Percentiles rank a stretch among this genome's conserved stretches.
Conservation (phyloP, 2,113 vertebrate species). For the Hyperopisus bebe region DNA sequence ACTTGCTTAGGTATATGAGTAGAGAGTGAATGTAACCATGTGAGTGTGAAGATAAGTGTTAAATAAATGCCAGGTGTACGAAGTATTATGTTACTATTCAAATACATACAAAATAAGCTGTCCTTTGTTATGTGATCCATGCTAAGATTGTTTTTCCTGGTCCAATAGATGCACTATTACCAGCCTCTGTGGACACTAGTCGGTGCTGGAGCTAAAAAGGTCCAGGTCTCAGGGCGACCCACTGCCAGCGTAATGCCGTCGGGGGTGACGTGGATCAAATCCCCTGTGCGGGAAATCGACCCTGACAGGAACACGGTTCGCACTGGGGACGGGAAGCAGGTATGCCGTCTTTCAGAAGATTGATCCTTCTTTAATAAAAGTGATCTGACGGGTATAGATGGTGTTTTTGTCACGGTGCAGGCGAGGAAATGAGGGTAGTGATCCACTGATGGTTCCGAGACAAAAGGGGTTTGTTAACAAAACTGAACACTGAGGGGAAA, state of each 20-base stretch:
- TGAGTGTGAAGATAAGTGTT: neutral
- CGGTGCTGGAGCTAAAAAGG: constrained; percentile 80
- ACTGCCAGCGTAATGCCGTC: constrained; percentile 73
- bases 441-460: too few relatives aligned
- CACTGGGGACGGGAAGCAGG: constrained; percentile 70
- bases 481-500: too few relatives aligned
- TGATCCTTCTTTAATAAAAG: neutral
- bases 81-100: neutral
- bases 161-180: constrained; percentile 80
- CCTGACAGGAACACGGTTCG: constrained; percentile 75
- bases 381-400: neutral
- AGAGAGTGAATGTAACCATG: neutral
- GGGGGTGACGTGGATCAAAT: constrained; percentile 85
- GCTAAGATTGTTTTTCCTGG: neutral
- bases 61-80: neutral
- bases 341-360: constrained; percentile 38
- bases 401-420: neutral
- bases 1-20: neutral
- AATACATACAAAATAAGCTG: neutral
- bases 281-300: constrained; percentile 71
- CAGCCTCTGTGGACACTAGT: constrained; percentile 95
- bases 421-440: too few relatives aligned
- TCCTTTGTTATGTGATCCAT: neutral
- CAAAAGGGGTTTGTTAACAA: too few relatives aligned
- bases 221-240: constrained; percentile 65